Evolutionary conservation across 2,888 invertebrate species (phyloP).

Genomic region (Tolmerus cingulatus): DNA sequence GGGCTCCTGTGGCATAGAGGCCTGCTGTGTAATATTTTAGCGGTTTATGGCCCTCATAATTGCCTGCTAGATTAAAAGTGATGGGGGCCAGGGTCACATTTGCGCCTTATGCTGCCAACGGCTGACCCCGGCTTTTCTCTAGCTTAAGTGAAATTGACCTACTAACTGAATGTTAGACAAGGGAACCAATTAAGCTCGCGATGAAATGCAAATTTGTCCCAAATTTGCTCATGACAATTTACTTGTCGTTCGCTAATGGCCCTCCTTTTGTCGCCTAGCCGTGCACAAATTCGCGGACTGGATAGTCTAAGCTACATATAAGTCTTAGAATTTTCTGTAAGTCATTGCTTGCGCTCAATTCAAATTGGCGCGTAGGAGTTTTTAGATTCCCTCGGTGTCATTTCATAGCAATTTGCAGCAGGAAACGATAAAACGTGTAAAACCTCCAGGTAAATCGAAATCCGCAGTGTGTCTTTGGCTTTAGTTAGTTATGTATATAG

Average conservation of each 20-base stretch:
- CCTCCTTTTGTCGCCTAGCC: background rate
- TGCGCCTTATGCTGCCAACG: background rate
- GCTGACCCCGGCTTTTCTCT: background rate
- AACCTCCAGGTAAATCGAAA: background rate
- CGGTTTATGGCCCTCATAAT: background rate
- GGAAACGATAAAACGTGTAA: background rate
- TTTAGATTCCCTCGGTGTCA: background rate
- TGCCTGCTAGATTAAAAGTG: background rate
- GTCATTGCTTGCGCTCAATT: background rate
- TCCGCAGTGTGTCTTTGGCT: background rate
- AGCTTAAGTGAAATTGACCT: background rate
- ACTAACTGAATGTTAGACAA: background rate
- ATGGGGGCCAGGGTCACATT: background rate
- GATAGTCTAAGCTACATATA: background rate
- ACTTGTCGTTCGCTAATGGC: background rate
- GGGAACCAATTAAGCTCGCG: background rate
- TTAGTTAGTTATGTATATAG: background rate
- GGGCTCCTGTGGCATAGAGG: background rate
- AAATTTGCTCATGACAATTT: background rate
- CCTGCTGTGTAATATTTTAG: background rate
- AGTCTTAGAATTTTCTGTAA: background rate
- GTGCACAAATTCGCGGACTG: background rate
- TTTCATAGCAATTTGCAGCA: background rate
- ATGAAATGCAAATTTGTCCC: background rate
- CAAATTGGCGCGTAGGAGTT: background rate